phyloP scores from a whole-genome alignment of 2,888 invertebrate genomes.

The Archips xylosteana region DNA sequence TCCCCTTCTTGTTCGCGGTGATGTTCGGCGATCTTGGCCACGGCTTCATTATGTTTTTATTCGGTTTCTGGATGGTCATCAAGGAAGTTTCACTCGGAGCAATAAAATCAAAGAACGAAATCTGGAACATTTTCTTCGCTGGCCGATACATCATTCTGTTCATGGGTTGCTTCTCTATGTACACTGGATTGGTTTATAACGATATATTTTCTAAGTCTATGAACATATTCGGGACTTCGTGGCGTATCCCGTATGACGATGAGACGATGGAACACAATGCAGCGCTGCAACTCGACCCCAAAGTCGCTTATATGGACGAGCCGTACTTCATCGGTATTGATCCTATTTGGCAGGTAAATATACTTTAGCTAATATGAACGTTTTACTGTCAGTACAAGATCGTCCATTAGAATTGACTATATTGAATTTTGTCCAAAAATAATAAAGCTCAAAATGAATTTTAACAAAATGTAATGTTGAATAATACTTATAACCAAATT shows the following conservation, averaged over 20 bases:
- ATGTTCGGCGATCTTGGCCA: constrained; percentile 99
- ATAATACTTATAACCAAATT: too few species aligned
- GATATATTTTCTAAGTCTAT: constrained; percentile 98
- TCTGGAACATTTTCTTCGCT: constrained; percentile 99
- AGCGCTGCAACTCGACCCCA: constrained; percentile 88
- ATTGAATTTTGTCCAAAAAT: too few species aligned
- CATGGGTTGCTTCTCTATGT: constrained; percentile 99
- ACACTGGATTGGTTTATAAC: constrained; percentile 99
- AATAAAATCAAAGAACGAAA: constrained; percentile 91
- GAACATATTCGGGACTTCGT: constrained; percentile 97
- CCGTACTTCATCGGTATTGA: constrained; percentile 97
- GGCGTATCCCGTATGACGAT: constrained; percentile 87
- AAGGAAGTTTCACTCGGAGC: constrained; percentile 91
- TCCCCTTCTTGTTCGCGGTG: constrained; percentile 97
- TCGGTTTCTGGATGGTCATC: constrained; percentile 92
- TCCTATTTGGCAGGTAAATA: constrained; percentile 89
- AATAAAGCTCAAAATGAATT: too few species aligned
- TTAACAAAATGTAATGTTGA: too few species aligned
- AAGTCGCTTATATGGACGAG: constrained; percentile 78
- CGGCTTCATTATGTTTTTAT: constrained; percentile 92
- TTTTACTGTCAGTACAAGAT: too few species aligned
- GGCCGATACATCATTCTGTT: constrained; percentile 98
- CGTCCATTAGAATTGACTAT: too few species aligned
- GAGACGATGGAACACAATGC: constrained; percentile 77
- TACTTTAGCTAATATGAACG: too few species aligned